Conservation (phyloP, 2,797 vertebrate species). For the Tapirus indicus region DNA sequence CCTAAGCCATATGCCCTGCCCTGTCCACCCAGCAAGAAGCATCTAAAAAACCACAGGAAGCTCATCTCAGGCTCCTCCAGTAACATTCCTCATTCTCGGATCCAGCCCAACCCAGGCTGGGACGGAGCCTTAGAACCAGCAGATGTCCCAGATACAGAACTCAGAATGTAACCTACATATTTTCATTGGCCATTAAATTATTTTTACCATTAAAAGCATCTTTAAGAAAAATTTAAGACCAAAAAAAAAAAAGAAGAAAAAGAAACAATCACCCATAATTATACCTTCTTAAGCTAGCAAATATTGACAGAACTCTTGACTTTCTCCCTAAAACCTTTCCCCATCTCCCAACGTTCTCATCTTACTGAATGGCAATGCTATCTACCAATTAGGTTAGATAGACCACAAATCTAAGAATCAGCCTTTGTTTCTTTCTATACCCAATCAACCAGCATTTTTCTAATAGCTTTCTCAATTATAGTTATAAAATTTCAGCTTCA, state of each 20-base stretch:
- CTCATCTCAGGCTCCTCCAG: not conserved
- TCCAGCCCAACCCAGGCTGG: not conserved
- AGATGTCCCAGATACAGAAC: not conserved
- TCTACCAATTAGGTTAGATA: not conserved
- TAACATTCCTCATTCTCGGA: not conserved
- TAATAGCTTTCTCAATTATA: not conserved
- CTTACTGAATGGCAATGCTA: not conserved
- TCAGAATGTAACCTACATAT: not conserved
- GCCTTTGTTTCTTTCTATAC: not conserved
- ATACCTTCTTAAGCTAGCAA: constrained; percentile 10
- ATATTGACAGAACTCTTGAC: not conserved
- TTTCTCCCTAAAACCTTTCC: not conserved
- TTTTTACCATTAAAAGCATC: constrained; percentile 36
- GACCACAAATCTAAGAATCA: not conserved
- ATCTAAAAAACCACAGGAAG: not conserved
- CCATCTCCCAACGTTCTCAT: not conserved
- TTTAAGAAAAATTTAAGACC: not conserved
- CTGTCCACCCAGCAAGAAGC: not conserved
- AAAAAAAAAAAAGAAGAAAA: not conserved
- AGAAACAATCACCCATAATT: not conserved
- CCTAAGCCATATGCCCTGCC: not conserved
- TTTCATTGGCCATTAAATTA: constrained; percentile 37
- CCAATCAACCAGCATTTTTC: not conserved
- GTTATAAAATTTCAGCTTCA: not conserved
- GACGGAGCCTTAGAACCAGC: not conserved